phyloP scores from a whole-genome alignment of 2,113 vertebrate species.

The Camelus bactrianus region DNA sequence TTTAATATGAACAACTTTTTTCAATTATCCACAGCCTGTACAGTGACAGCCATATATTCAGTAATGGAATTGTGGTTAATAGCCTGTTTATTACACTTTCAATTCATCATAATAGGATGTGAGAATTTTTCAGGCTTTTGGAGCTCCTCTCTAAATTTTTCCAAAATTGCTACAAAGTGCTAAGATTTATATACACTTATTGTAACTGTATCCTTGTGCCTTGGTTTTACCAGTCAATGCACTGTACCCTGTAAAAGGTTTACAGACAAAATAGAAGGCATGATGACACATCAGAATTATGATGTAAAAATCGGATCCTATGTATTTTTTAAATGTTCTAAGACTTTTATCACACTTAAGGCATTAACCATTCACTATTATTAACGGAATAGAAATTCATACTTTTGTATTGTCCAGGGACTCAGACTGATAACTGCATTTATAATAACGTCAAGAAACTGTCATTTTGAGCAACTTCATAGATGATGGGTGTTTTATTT shows the following conservation, averaged over 20 bases:
- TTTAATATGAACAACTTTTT: slow-evolving; percentile 79
- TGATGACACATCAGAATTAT: slow-evolving; percentile 60
- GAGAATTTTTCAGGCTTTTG: slow-evolving; percentile 63
- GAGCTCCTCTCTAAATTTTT: slow-evolving; percentile 74
- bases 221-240: slow-evolving; percentile 75
- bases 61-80: slow-evolving; percentile 57
- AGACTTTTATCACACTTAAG: slow-evolving; percentile 58
- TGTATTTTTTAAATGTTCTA: slow-evolving; percentile 72
- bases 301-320: slow-evolving; percentile 74
- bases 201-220: slow-evolving; percentile 80
- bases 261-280: slow-evolving; percentile 63
- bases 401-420: slow-evolving; percentile 72
- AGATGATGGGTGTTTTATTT: slow-evolving; percentile 55
- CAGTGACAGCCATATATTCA: slow-evolving; percentile 77
- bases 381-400: slow-evolving; percentile 54
- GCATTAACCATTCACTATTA: slow-evolving; percentile 46
- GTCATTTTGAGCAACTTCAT: slow-evolving; percentile 26
- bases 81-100: slow-evolving; percentile 39
- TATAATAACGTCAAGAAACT: slow-evolving; percentile 59
- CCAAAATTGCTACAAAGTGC: slow-evolving; percentile 67
- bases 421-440: slow-evolving; percentile 71
- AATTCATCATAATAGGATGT: slow-evolving; percentile 37
- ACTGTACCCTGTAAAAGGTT: slow-evolving; percentile 68
- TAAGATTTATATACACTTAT: slow-evolving; percentile 70
- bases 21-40: slow-evolving; percentile 57